Evolutionary conservation across 2,888 invertebrate species (phyloP).

Genomic region (Heliconius sara): DNA sequence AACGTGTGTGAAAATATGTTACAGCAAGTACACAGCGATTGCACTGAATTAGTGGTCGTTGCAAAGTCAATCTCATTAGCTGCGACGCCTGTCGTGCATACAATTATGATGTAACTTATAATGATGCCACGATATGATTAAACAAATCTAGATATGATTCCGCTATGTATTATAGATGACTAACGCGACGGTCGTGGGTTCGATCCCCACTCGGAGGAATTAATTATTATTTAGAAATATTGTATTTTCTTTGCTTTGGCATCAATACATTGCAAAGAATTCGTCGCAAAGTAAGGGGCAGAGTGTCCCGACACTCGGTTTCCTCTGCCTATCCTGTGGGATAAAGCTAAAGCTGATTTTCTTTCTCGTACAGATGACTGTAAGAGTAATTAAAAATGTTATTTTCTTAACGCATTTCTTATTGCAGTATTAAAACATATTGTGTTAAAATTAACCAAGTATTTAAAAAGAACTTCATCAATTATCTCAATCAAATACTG

Average conservation of each 20-base stretch:
- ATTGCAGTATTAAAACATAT: not conserved
- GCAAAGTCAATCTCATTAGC: conserved; percentile 44
- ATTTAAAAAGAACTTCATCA: not conserved
- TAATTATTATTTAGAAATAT: no score
- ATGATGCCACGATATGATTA: not conserved
- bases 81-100: conserved; percentile 42
- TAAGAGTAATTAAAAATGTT: not conserved
- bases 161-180: not conserved
- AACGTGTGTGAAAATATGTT: not conserved
- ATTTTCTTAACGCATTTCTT: not conserved
- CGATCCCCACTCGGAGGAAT: no score
- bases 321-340: no score
- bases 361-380: not conserved
- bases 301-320: no score
- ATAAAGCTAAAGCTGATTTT: no score
- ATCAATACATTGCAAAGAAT: no score
- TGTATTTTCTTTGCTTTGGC: no score
- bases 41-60: conserved; percentile 9
- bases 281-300: no score
- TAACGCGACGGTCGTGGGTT: no score
- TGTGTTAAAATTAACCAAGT: not conserved
- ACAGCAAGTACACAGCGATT: not conserved
- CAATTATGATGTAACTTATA: conserved; percentile 26
- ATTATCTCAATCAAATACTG: not conserved
- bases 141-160: not conserved